Evolutionary conservation across 2,888 invertebrate species (phyloP).

Genomic region (Campoplex capitator): DNA sequence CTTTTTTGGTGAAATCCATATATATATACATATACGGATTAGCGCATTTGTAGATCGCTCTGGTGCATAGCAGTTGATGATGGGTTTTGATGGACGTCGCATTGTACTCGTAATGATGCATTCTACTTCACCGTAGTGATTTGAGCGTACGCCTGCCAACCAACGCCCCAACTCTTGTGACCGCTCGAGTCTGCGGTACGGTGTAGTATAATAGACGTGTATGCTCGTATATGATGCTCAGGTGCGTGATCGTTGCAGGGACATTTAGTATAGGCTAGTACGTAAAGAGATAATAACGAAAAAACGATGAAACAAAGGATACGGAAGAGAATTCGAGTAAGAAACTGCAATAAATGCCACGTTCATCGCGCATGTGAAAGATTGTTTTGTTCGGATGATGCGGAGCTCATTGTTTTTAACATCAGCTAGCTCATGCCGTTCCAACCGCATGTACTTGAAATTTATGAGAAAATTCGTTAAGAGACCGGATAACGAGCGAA

Average conservation of each 20-base stretch:
- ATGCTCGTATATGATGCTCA: slow-evolving; percentile 51
- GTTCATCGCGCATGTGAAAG: slow-evolving; percentile 1
- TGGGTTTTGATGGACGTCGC: slow-evolving; percentile 79
- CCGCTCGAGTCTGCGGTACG: slow-evolving; percentile 71
- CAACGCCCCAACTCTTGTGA: slow-evolving; percentile 36
- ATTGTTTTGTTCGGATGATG: slow-evolving; percentile 20
- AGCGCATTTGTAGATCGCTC: slow-evolving; percentile 39
- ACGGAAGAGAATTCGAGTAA: slow-evolving; percentile 21
- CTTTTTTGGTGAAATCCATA: slow-evolving; percentile 34
- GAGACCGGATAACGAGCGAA: slow-evolving; percentile 50
- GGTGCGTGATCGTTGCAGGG: slow-evolving; percentile 71
- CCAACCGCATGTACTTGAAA: slow-evolving; percentile 14
- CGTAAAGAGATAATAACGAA: slow-evolving; percentile 52
- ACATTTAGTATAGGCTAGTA: slow-evolving; percentile 63
- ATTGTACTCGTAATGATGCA: slow-evolving; percentile 81
- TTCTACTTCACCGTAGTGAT: slow-evolving; percentile 71
- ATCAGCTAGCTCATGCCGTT: slow-evolving; percentile 12
- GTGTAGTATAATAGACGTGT: slow-evolving; percentile 60
- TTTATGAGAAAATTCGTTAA: slow-evolving; percentile 52
- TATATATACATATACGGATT: slow-evolving; percentile 20
- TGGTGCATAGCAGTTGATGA: slow-evolving; percentile 59
- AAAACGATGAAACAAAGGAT: slow-evolving; percentile 38
- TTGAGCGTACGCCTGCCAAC: slow-evolving; percentile 64
- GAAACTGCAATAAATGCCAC: slow-evolving; percentile 35
- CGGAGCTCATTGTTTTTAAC: slow-evolving; percentile 29